Base-by-base conservation (phyloP, 1,140 invertebrate genomes). In the Apolygus lucorum region DNA sequence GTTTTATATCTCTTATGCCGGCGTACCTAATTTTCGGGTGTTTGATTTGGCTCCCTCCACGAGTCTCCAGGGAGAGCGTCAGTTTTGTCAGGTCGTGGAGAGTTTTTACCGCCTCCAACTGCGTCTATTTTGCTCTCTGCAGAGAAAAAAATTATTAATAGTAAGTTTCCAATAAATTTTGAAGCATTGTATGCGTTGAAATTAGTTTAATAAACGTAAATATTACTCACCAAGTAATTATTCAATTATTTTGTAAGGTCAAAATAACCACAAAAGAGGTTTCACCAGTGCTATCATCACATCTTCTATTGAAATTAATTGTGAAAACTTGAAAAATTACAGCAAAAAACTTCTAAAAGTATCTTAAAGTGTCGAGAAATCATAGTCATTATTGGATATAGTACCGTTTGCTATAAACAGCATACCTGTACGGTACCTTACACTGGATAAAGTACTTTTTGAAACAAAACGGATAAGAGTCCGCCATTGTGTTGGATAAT, bases 401-500 rank as follows among this genome's bases (percentile, higher is more conserved):
- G 54, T 62, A 62, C 54, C 24, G 17, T 62, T 62, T 62, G 54
- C 54, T 62, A 4, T 4, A 62, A 62, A 62, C 34, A 42, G 34
- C 34, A 42, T 8, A 42, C 34, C 34, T 62, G 54, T 62, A 17
- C 8, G 54, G 4, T 8, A 62, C 21, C 21, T 62, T 4, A 62
- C 21, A 62, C 54, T 62, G 54, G 54, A 62, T 62, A 62, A 21
- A 62, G 54, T 62, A 62, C 54, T 62, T 62, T 62, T 62, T 62
- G 54, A 62, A 21, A 17, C 17, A 8, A 62, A 62, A 62, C 22
- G 24, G 24, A 62, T 8, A 25, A 25, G 24, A 62, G 54, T 62
- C 24, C 54, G 17, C 54, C 54, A 17, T 62, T 25, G 24, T 62
- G 54, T 8, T 62, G 54, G 54, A 62, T 62, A 62, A 11, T 11